Evolutionary conservation across 2,888 invertebrate genomes (phyloP), one percentile per base, ranked within the genome.

Genomic region (Julus scanicus): DNA sequence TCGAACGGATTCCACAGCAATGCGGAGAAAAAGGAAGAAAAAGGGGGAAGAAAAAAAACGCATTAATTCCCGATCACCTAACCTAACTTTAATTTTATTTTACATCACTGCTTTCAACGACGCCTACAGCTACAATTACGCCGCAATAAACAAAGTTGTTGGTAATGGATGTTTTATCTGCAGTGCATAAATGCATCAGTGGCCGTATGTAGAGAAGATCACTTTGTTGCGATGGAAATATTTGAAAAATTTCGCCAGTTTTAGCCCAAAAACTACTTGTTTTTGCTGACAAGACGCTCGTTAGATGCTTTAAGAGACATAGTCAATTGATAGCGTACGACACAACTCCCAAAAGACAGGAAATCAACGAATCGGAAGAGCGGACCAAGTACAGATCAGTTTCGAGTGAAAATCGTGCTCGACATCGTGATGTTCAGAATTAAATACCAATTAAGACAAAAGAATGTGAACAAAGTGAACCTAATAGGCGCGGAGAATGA

Each of bases 301-400:
- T 71, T 29, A 71, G 71, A 29, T 71, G 63, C 63, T 63, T 20
- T 29, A 29, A 11, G 29, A 71, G 71, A 71, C 71, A 71, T 11
- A 4, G 71, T 29, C 29, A 71, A 29, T 71, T 71, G 71, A 71
- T 71, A 71, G 71, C 29, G 29, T 29, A 71, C 29, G 29, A 71
- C 29, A 9, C 9, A 71, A 71, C 11, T 71, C 71, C 71, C 71
- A 2, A n/a, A 71, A 71, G 71, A 71, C 71, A 29, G 71, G 71
- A 71, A 71, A 71, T 71, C 71, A 71, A 13, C 71, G 71, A 71
- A 71, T 71, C 71, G 71, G 71, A 71, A 71, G 71, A 71, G 29
- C 9, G 71, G n/a, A 29, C 71, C 29, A 2, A 29, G 29, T 71
- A 71, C 29, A 29, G 71, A 29, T 9, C 17, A 63, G n/a, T 44